A percentile compares a stretch with the other conserved stretches of the same genome.
Evolutionary conservation across 1,140 invertebrate genomes (phyloP).

Genomic region (Cataglyphis hispanica): DNA sequence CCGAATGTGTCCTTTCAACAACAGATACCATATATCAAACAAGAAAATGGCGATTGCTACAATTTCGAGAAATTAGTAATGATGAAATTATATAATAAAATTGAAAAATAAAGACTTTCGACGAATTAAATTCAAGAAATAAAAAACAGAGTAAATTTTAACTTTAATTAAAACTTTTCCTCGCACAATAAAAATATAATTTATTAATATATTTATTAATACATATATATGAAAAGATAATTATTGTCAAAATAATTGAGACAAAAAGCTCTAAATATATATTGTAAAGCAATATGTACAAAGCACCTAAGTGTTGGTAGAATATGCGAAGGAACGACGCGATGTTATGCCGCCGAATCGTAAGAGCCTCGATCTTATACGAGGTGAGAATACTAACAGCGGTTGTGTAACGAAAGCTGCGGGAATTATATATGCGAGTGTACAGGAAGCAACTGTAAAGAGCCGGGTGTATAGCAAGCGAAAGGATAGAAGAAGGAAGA

Average conservation of each 20-base stretch:
- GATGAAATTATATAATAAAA: neutral
- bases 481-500: constrained; percentile 42
- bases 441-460: constrained; percentile 36
- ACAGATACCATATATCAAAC: constrained; percentile 56
- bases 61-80: constrained; percentile 44
- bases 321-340: neutral
- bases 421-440: constrained; percentile 65
- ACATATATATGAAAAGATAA: neutral
- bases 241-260: neutral
- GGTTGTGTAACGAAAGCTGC: constrained; percentile 50
- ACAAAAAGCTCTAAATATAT: neutral
- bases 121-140: neutral
- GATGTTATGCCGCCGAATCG: constrained; percentile 30
- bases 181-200: neutral
- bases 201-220: neutral
- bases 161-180: neutral
- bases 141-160: neutral
- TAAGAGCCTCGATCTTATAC: constrained; percentile 19
- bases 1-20: constrained; percentile 54
- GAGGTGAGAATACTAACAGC: constrained; percentile 26
- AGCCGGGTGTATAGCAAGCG: constrained; percentile 8
- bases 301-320: constrained; percentile 6
- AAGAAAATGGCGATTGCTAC: constrained; percentile 34
- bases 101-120: constrained; percentile 15
- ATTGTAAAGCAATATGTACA: neutral